These are phyloP conservation scores for Drosophila barbarae DNA, from an alignment of 2,888 invertebrate genomes.

Conservation along the genomic window DNA sequence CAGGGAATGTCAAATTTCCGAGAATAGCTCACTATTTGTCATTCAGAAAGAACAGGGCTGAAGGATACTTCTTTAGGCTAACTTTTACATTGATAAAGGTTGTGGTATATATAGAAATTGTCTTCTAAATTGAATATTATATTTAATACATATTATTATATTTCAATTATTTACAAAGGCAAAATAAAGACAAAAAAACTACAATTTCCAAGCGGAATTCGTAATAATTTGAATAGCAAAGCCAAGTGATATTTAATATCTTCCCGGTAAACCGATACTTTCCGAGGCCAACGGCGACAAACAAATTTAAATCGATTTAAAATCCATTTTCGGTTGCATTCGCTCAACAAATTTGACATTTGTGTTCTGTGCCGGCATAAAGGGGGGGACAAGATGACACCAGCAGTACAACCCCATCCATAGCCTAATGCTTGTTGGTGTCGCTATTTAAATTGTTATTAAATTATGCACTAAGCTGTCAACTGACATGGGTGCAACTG, in stretches of 20 bases:
- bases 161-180: neutral
- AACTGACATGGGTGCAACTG: slow-evolving; percentile 66
- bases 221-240: neutral
- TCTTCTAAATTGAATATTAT: neutral
- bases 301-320: slow-evolving; percentile 53
- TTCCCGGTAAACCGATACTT: slow-evolving; percentile 52
- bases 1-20: slow-evolving; percentile 3
- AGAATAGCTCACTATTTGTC: neutral
- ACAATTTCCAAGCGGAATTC: neutral
- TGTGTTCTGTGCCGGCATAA: slow-evolving; percentile 40
- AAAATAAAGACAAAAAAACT: neutral
- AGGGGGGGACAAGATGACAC: slow-evolving; percentile 40
- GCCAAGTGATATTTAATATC: slow-evolving; percentile 15
- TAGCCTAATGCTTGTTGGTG: neutral
- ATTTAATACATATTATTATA: no score
- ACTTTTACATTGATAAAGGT: neutral
- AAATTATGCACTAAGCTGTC: slow-evolving; percentile 72
- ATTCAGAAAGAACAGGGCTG: neutral
- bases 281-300: slow-evolving; percentile 19
- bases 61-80: no score
- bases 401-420: slow-evolving; percentile 18
- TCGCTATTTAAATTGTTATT: slow-evolving; percentile 52
- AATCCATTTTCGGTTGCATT: slow-evolving; percentile 51
- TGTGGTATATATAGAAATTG: neutral
- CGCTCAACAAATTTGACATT: slow-evolving; percentile 35